Conservation (phyloP, 2,888 invertebrate genomes). For the Periphyllus acericola region DNA sequence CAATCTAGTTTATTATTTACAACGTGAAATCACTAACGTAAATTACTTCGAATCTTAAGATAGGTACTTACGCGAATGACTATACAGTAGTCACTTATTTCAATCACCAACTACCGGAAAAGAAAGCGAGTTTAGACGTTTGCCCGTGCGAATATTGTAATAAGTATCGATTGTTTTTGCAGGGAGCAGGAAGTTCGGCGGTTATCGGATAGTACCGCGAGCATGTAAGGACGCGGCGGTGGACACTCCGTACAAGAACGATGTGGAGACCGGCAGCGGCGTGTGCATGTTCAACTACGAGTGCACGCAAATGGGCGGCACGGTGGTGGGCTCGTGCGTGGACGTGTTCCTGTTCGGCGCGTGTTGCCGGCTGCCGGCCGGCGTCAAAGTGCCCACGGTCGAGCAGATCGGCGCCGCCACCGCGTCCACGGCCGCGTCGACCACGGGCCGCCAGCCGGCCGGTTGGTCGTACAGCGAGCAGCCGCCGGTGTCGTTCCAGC, state of each 20-base stretch:
- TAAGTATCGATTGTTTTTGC: neutral
- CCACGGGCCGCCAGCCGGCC: slow-evolving; percentile 56
- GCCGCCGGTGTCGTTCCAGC: slow-evolving; percentile 61
- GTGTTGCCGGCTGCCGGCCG: slow-evolving; percentile 80
- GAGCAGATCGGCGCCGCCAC: slow-evolving; percentile 33
- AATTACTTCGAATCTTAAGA: no score
- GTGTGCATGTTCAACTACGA: slow-evolving; percentile 96
- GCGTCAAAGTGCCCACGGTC: slow-evolving; percentile 62
- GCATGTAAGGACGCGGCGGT: slow-evolving; percentile 80
- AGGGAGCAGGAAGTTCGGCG: slow-evolving; percentile 79
- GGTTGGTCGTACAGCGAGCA: slow-evolving; percentile 52
- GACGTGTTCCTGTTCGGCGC: slow-evolving; percentile 93
- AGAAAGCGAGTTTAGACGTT: no score
- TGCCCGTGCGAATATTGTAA: no score
- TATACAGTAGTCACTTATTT: no score
- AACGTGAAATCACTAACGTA: no score
- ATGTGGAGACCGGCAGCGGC: slow-evolving; percentile 75
- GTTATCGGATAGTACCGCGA: slow-evolving; percentile 85
- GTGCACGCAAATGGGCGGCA: slow-evolving; percentile 81
- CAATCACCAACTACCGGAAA: no score
- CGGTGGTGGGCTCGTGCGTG: slow-evolving; percentile 90
- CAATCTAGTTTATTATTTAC: no score
- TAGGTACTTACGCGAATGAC: no score
- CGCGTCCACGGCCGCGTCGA: slow-evolving; percentile 43
- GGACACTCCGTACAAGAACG: slow-evolving; percentile 69